Conservation (phyloP, 2,888 invertebrate species). For the Elmis aenea region DNA sequence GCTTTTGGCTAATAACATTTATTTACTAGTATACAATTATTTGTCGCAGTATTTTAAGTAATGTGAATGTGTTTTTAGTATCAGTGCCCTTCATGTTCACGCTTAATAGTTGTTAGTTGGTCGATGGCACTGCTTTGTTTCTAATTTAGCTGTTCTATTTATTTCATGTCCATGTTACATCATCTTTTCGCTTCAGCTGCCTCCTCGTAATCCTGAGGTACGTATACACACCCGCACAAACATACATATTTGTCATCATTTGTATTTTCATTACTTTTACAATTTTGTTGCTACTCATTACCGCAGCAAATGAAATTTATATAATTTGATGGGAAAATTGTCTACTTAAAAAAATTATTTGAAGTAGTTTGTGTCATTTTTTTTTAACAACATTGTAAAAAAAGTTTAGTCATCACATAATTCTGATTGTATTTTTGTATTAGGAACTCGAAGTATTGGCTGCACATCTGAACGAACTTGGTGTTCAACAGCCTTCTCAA, state of each 20-base stretch:
- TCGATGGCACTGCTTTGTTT: constrained; percentile 39
- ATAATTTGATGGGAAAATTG: too few relatives aligned
- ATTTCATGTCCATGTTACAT: constrained; percentile 57
- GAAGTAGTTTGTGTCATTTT: constrained; percentile 7
- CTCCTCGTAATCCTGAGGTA: constrained; percentile 89
- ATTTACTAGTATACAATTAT: too few relatives aligned
- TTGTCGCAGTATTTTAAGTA: too few relatives aligned
- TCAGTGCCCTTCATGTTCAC: constrained; percentile 52
- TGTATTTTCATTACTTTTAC: too few relatives aligned
- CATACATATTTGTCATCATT: too few relatives aligned
- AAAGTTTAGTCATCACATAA: not conserved
- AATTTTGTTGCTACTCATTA: too few relatives aligned
- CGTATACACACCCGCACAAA: constrained; percentile 46
- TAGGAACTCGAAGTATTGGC: constrained; percentile 96
- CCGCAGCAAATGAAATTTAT: too few relatives aligned
- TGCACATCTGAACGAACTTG: constrained; percentile 92
- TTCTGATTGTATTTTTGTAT: constrained; percentile 32
- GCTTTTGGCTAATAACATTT: too few relatives aligned
- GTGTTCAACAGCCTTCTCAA: constrained; percentile 58
- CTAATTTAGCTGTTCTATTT: constrained; percentile 52
- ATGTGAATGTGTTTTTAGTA: too few relatives aligned
- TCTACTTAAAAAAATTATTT: constrained; percentile 2
- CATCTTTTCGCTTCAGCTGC: constrained; percentile 60
- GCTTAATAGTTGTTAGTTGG: constrained; percentile 46
- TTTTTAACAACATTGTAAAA: constrained; percentile 5